Evolutionary conservation across 2,888 invertebrate genomes (phyloP), one percentile per base, ranked within the genome.

Genomic region (Parnassius orleans): DNA sequence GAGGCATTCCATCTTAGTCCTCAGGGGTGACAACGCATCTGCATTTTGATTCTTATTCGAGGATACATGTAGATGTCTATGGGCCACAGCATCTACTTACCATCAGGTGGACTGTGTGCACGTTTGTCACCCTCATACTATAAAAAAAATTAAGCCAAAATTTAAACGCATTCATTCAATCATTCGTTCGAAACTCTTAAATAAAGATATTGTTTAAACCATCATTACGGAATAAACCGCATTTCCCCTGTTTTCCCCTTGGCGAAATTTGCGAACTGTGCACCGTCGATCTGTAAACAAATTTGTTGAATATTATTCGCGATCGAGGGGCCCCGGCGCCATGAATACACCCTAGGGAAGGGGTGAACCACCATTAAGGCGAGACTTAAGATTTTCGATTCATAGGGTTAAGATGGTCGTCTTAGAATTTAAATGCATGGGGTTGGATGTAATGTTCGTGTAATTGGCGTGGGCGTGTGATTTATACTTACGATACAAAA

Each of bases 301-400:
- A 90, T 90, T 90, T 89, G 86, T 79, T 53, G 86, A 86, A 86
- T 84, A 89, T 89, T 90, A 89, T 88, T 87, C 82, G 76, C 72
- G 78, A 72, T 72, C 69, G 76, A 76, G 74, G 74, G 70, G 69
- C 61, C 69, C 63, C 75, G 68, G 69, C 64, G 73, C 78, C 79
- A 89, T 88, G 87, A 87, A 88, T 90, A 83, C 78, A 69, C 72
- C 76, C 57, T 71, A 69, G 63, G 68, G 76, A 82, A 84, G 79
- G 89, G 88, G 84, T 84, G 80, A 75, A 70, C 69, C 69, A 74
- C 80, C 84, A 81, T 84, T 81, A 81, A 76, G 71, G 72, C 57
- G 69, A 65, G 68, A 63, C 76, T 80, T 78, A 84, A 87, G 86
- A 85, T 84, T 83, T 77, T 65, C 82, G 81, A 89, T 90, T 90